Conservation (phyloP, 2,797 vertebrate genomes). For the Menidia menidia region DNA sequence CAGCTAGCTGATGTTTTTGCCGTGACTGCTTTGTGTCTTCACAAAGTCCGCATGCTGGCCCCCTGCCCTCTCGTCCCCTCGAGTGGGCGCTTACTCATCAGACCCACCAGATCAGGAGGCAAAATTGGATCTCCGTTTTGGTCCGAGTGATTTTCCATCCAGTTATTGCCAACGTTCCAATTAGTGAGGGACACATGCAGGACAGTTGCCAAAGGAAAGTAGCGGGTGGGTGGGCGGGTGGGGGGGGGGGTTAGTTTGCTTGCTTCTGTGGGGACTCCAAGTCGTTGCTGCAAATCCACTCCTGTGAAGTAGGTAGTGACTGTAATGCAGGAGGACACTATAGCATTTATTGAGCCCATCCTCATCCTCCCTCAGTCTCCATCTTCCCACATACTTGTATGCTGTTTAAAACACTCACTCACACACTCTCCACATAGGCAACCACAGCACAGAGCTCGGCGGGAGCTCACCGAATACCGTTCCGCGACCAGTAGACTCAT, state of each 20-base stretch:
- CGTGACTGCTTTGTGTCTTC: slow-evolving; percentile 63
- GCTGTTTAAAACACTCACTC: slow-evolving; percentile 67
- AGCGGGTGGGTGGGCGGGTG: too few species aligned
- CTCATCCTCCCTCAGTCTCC: slow-evolving; percentile 68
- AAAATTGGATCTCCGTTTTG: slow-evolving; percentile 40
- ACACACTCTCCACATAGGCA: slow-evolving; percentile 62
- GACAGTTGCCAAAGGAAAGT: slow-evolving; percentile 30
- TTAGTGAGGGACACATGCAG: slow-evolving; percentile 42
- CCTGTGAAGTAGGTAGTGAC: slow-evolving; percentile 71
- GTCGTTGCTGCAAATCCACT: slow-evolving; percentile 62
- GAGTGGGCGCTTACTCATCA: slow-evolving; percentile 33
- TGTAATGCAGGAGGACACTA: slow-evolving; percentile 71
- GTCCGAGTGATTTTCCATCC: slow-evolving; percentile 55
- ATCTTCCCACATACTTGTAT: slow-evolving; percentile 57
- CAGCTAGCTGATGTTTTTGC: slow-evolving; percentile 79
- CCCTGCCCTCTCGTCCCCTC: slow-evolving; percentile 10
- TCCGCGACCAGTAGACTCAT: slow-evolving; percentile 48
- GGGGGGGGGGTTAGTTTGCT: slow-evolving; percentile 37
- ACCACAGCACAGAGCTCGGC: slow-evolving; percentile 57
- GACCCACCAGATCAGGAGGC: slow-evolving; percentile 42
- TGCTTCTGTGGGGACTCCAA: slow-evolving; percentile 56
- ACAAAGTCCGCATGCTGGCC: slow-evolving; percentile 39
- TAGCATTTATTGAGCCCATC: slow-evolving; percentile 80
- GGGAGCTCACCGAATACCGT: slow-evolving; percentile 49
- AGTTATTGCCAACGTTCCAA: slow-evolving; percentile 43